Base-by-base conservation (phyloP, 23 tunicate species). In the Phallusia fumigata region DNA sequence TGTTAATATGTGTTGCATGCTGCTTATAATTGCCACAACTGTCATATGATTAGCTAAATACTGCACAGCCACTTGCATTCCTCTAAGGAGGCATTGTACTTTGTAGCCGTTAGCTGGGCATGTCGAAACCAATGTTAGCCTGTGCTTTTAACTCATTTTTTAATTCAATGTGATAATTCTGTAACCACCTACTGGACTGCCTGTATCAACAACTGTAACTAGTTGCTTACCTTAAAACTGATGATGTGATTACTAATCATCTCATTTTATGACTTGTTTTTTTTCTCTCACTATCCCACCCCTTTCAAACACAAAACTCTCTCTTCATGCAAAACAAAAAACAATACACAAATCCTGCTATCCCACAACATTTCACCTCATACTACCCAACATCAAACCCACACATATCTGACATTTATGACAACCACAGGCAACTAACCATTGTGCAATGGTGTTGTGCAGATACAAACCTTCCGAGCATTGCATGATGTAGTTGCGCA, bases 241-340 rank as follows among this genome's bases (percentile, higher is more conserved):
- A 58, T 24, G 83, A 35, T 73, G 80, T 84, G 88, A 73, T 84
- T 84, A 84, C 88, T 84, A 84, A 84, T 84, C 76, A 52, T 53
- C 36, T 18, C 85, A 65, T 81, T 79, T 79, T 85, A 52, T 84
- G 88, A 77, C 80, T 85, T 85, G 73, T 76, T 85, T 65, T 69
- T 52, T 51, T 40, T 47, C 32, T 33, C 86, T 6, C 76, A 31
- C 83, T 44, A 35, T 53, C 73, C 51, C 83, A 73, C 51, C 74
- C 22, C 73, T 53, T 53, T 30, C 73, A 58, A 58, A 58, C 69
- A 58, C 26, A 58, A 58, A 1, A 21, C 69, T 21, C 15, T 18
- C 15, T 18, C 69, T 13, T 58, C 69, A 58, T 24, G 1, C 16
- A 24, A 58, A 21, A 58, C 28, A 58, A 22, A 58, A 11, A 58